A percentile compares a stretch with the other conserved stretches of the same genome.
Conservation (phyloP, 1,140 invertebrate genomes). For the Phymorhynchus buccinoides region DNA sequence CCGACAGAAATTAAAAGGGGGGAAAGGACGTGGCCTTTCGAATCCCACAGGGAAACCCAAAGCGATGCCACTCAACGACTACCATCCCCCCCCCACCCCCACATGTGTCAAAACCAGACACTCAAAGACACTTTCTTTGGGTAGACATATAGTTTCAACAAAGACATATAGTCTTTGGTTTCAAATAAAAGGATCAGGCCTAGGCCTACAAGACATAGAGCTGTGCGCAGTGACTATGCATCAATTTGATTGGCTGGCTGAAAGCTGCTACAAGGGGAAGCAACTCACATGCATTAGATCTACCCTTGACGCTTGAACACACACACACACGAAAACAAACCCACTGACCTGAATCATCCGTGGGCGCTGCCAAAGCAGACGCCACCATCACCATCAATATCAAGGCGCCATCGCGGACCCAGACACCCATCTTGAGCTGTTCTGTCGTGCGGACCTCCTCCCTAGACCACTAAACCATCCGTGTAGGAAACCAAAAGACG, state of each 20-base stretch:
- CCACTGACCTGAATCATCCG: not conserved
- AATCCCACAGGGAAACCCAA: not conserved
- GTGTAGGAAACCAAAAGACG: not conserved
- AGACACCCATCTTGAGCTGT: not conserved
- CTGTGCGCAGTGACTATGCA: no score
- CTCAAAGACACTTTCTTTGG: no score
- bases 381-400: not conserved
- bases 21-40: not conserved
- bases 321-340: slow-evolving; percentile 13
- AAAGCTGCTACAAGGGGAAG: no score
- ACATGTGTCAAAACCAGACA: no score
- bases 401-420: not conserved
- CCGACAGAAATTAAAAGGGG: not conserved
- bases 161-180: no score
- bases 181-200: no score
- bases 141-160: no score
- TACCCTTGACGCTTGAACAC: no score
- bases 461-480: not conserved
- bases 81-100: no score
- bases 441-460: not conserved
- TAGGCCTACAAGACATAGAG: no score
- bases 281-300: no score
- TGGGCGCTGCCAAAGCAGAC: not conserved
- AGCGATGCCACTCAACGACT: not conserved
- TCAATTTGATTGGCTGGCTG: no score